Base-by-base conservation (phyloP, 92 coral and sea anemone species). In the Phenganax stokvisi region DNA sequence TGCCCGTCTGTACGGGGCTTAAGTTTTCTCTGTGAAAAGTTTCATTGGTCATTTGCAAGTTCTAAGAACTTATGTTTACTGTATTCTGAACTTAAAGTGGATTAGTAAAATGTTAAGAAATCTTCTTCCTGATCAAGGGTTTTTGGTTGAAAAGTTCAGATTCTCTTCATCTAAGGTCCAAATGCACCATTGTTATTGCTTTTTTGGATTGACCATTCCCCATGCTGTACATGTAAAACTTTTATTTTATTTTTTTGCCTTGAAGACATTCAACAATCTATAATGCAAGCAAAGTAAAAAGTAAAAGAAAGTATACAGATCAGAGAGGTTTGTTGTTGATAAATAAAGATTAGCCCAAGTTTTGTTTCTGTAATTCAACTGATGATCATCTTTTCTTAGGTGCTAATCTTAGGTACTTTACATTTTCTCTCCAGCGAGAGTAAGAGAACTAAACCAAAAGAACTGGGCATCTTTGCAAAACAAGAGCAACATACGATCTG, bases 201-300 rank as follows among this genome's bases (percentile, higher is more conserved):
- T 17, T 61, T 4, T 17, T 61, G 28, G 27, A 15, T 12, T 61
- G 67, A 10, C 12, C 6, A 17, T 62, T 62, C 27, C 27, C 29
- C 27, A 1, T 10, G 60, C 16, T 10, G 60, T 61, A 15, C n/a
- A 0, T 16, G 0, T 15, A 8, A 15, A 61, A 61, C n/a, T 15
- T 8, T 59, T 59, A 59, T 59, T 59, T 59, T 59, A 0, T 20
- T 64, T 64, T 20, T 6, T 56, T 75, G 12, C 28, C 63, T 75
- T 57, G 6, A 76, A 76, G 81, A 51, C 81, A 76, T 60, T 54
- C 66, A 31, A 76, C 81, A 29, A 76, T 76, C 59, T 56, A 76
- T 68, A 37, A 37, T 58, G 60, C 81, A 54, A 65, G 20, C 27
- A 76, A 76, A 76, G 69, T 31, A 2, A 76, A 76, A 44, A 59